phyloP scores from a whole-genome alignment of 23 tunicate genomes.

The Trididemnum clinides region DNA sequence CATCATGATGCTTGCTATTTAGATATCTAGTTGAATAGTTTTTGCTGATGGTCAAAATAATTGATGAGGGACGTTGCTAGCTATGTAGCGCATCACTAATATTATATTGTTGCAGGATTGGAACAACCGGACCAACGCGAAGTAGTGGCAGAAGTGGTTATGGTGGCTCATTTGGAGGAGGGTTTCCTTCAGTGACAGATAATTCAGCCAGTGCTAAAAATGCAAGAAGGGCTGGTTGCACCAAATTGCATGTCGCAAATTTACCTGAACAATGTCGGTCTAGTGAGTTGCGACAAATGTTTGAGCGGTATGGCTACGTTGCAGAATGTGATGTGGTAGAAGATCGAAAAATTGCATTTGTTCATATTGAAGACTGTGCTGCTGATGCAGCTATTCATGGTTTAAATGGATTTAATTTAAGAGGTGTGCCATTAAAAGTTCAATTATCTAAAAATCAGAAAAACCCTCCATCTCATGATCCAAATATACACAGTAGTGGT shows the following conservation, averaged over 20 bases:
- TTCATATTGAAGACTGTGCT: constrained; percentile 81
- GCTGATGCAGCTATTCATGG: constrained; percentile 92
- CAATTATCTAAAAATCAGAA: constrained; percentile 87
- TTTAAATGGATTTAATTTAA: constrained; percentile 63
- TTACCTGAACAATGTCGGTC: constrained; percentile 74
- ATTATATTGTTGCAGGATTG: no score
- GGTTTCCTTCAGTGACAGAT: constrained; percentile 34
- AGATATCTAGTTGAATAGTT: no score
- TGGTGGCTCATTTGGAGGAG: constrained; percentile 34
- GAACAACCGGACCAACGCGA: constrained; percentile 23
- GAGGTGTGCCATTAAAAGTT: constrained; percentile 71
- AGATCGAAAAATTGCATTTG: constrained; percentile 93
- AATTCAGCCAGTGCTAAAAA: constrained; percentile 81
- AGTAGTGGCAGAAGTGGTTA: constrained; percentile 41
- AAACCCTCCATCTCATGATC: not conserved
- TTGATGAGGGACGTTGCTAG: no score
- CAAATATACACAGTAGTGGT: not conserved
- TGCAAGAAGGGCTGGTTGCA: constrained; percentile 91
- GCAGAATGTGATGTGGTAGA: constrained; percentile 95
- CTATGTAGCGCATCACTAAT: no score
- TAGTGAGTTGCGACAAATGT: constrained; percentile 67
- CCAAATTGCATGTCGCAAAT: constrained; percentile 88
- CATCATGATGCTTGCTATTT: no score
- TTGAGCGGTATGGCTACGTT: constrained; percentile 94
- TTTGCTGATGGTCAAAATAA: no score